Conservation (phyloP, 2,888 invertebrate genomes). For the Cantharis flavilabris region DNA sequence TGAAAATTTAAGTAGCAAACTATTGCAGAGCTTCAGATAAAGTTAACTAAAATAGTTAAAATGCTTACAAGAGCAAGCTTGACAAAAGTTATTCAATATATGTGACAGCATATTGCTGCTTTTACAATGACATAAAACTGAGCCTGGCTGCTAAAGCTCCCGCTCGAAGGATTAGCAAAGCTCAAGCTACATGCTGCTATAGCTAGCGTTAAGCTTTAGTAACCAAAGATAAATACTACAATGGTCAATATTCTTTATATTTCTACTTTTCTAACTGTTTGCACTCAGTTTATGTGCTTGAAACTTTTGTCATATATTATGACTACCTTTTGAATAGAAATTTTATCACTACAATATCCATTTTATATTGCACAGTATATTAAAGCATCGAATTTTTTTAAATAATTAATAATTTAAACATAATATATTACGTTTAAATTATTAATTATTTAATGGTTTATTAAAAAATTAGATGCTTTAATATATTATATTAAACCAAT, state of each 20-base stretch:
- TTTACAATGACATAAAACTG: constrained; percentile 40
- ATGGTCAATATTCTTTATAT: constrained; percentile 26
- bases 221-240: constrained; percentile 31
- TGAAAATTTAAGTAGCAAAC: not conserved
- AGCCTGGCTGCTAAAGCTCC: constrained; percentile 38
- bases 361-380: not conserved
- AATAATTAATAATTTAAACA: not conserved
- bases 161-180: constrained; percentile 38
- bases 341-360: not conserved
- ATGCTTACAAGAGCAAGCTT: constrained; percentile 21
- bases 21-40: not conserved
- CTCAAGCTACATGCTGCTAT: constrained; percentile 28
- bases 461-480: no score
- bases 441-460: no score
- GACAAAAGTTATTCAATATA: constrained; percentile 29
- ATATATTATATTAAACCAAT: not conserved
- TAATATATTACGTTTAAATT: no score
- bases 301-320: not conserved
- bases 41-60: constrained; percentile 13
- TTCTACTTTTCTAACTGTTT: constrained; percentile 17
- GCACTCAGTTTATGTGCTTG: constrained; percentile 7
- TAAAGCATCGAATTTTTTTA: not conserved
- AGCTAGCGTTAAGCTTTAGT: constrained; percentile 27
- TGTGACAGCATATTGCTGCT: constrained; percentile 35
- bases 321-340: not conserved